Conservation (phyloP, 1,140 invertebrate species). For the Tetraneura akinire region DNA sequence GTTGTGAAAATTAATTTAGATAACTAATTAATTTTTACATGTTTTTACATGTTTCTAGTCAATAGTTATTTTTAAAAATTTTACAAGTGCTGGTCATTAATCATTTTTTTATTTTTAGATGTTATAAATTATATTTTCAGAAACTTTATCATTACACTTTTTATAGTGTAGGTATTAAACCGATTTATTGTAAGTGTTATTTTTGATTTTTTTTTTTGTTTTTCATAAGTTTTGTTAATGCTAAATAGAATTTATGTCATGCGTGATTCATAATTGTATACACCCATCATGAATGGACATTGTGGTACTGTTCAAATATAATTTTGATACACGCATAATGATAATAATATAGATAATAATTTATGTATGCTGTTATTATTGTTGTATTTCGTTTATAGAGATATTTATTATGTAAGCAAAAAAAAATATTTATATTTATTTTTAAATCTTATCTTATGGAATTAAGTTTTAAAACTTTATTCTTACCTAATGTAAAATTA, state of each 20-base stretch:
- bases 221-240: background rate
- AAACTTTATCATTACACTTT: conserved; percentile 5
- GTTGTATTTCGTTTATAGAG: conserved; percentile 3
- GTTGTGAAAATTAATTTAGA: conserved; percentile 44
- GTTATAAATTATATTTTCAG: conserved; percentile 10
- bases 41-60: conserved; percentile 47
- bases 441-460: conserved; percentile 29
- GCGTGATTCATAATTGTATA: background rate
- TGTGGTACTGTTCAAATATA: background rate
- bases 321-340: conserved; percentile 7
- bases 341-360: background rate
- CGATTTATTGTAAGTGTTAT: background rate
- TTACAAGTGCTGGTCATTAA: conserved; percentile 20
- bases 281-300: background rate
- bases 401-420: background rate
- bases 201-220: conserved; percentile 9
- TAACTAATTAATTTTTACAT: conserved; percentile 43
- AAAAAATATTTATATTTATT: conserved; percentile 19
- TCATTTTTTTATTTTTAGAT: background rate
- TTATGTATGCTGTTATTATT: conserved; percentile 28
- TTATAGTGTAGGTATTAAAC: background rate
- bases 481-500: background rate
- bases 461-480: conserved; percentile 16
- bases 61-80: conserved; percentile 19
- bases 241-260: conserved; percentile 17